Evolutionary conservation across 2,113 vertebrate genomes (phyloP), one percentile per base, ranked within the genome.

Genomic region (Butorides virescens): DNA sequence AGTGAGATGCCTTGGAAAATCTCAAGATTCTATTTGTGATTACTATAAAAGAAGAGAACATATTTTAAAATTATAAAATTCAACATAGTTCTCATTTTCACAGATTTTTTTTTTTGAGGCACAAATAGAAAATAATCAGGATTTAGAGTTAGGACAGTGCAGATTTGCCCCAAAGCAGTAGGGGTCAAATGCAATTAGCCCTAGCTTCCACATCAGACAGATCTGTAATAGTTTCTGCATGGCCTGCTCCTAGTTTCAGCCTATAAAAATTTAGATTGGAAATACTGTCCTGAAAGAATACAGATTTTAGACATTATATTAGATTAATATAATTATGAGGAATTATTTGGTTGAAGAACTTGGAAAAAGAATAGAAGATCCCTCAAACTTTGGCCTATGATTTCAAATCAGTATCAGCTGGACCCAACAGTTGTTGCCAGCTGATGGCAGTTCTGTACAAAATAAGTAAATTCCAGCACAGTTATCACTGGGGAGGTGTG

Each of bases 161-260:
- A 87, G 30, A 59, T 68, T 72, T 58, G 29, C 49, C 16, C 34
- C 34, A 85, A 63, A 90, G 58, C 39, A 46, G 32, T 22, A 81
- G 47, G 19, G 66, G 44, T 94, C 76, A 92, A 81, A 87, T 92
- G 52, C 52, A 92, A 94, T 95, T 95, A 94, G 66, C 49, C 23
- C 39, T 37, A 47, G 37, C 34, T 87, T 89, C 47, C 62, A 88
- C 70, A 92, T 90, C 73, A 95, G 67, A 79, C 47, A 77, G 36
- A 92, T 61, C 73, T 84, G 2, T 81, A 91, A 67, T n/a, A 63
- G 30, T 86, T 93, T 88, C 73, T 80, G 76, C 65, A 81, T 78
- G 86, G 94, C 62, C 73, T 71, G 39, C 23, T 81, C 36, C 25
- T 71, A 62, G 36, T 30, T 91, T 89, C 56, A 89, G 49, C 56